A percentile compares a stretch with the other conserved stretches of the same genome.
phyloP scores from a whole-genome alignment of 1,140 invertebrate species.

The Caenorhabditis tropicalis region DNA sequence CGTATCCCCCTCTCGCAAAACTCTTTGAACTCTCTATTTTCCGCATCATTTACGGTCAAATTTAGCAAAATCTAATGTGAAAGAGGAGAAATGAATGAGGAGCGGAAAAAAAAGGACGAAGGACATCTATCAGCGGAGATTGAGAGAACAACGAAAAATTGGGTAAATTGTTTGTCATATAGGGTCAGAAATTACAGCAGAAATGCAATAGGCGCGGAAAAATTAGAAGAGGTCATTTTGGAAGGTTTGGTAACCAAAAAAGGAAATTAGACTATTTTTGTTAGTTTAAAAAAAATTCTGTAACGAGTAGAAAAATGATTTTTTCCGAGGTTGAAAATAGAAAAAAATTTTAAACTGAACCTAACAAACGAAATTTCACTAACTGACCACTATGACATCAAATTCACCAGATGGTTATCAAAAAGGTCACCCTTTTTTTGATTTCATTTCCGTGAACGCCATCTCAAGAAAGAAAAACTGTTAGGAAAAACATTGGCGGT shows the following conservation, averaged over 20 bases:
- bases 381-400: background rate
- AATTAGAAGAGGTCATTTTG: background rate
- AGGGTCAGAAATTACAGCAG: background rate
- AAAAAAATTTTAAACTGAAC: too few species aligned
- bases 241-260: background rate
- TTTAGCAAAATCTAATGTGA: conserved; percentile 17
- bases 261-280: too few species aligned
- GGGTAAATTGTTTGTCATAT: background rate
- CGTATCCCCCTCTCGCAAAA: background rate
- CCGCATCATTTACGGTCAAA: conserved; percentile 37
- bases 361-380: too few species aligned
- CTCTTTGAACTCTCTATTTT: conserved; percentile 20
- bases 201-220: background rate
- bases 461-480: background rate
- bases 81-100: background rate
- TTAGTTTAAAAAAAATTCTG: too few species aligned
- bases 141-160: background rate
- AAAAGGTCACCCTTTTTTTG: background rate
- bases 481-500: background rate
- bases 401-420: background rate
- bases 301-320: background rate
- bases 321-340: too few species aligned
- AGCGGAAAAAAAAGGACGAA: background rate
- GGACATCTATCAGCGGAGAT: background rate
- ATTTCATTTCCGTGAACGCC: background rate